Evolutionary conservation across 2,113 vertebrate species (phyloP).

Genomic region (Apteryx owenii): DNA sequence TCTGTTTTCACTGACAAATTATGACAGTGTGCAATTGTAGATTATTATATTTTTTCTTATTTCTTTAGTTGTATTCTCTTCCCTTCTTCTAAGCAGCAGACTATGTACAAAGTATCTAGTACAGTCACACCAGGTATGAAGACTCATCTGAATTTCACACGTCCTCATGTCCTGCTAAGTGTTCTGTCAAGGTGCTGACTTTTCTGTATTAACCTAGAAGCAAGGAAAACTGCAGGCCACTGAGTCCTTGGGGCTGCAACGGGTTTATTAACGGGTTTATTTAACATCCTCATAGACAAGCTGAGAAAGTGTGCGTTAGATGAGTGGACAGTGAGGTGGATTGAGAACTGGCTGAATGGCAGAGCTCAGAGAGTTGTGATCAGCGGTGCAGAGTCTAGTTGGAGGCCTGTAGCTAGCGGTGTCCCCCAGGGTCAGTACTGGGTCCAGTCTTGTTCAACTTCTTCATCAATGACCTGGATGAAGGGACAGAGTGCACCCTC

Average conservation of each 20-base stretch:
- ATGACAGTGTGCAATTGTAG: background rate
- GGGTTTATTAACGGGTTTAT: background rate
- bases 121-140: background rate
- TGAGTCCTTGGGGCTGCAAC: constrained; percentile 40
- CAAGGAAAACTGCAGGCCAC: constrained; percentile 48
- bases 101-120: background rate
- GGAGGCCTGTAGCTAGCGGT: too few species aligned
- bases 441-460: too few species aligned
- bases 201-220: constrained; percentile 36
- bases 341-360: too few species aligned
- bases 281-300: too few species aligned
- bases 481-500: too few species aligned
- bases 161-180: constrained; percentile 54
- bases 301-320: too few species aligned
- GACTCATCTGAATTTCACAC: constrained; percentile 58
- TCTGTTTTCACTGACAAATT: background rate
- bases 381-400: too few species aligned
- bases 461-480: too few species aligned
- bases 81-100: background rate
- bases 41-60: background rate
- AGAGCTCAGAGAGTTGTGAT: too few species aligned
- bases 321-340: too few species aligned
- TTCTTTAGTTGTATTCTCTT: background rate
- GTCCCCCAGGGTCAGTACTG: too few species aligned
- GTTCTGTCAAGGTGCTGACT: constrained; percentile 60